Evolutionary conservation across 2,113 vertebrate genomes (phyloP).

Genomic region (Gasterosteus aculeatus): DNA sequence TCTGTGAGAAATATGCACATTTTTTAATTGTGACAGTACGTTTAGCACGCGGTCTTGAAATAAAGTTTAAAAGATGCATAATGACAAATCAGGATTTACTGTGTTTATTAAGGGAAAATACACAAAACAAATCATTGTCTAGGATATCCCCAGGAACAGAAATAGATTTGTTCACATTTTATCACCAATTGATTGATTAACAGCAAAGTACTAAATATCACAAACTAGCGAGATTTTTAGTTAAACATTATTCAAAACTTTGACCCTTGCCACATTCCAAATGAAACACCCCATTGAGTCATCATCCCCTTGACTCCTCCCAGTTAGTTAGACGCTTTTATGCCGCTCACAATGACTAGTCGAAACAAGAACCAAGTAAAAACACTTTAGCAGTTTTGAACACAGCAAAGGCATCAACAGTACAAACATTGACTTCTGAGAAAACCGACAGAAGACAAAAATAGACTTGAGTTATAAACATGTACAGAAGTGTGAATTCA

Average conservation of each 20-base stretch:
- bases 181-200: conserved; percentile 12
- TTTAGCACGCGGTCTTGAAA: neutral
- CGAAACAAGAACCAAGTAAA: neutral
- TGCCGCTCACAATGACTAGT: conserved; percentile 7
- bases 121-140: neutral
- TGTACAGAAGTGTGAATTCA: conserved; percentile 24
- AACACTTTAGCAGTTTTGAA: neutral
- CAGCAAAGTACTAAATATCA: neutral
- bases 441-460: conserved; percentile 13
- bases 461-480: neutral
- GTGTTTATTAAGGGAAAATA: conserved; percentile 29
- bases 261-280: conserved; percentile 62
- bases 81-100: neutral
- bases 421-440: conserved; percentile 19
- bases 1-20: conserved; percentile 69
- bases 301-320: neutral
- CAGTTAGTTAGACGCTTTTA: conserved; percentile 27
- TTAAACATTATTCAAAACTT: conserved; percentile 53
- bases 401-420: conserved; percentile 7
- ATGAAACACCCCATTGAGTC: conserved; percentile 65
- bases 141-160: neutral
- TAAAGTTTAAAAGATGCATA: neutral
- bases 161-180: conserved; percentile 14
- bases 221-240: conserved; percentile 13
- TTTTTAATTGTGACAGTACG: neutral